Percentiles rank a stretch among this genome's conserved stretches.
phyloP scores from a whole-genome alignment of 2,113 vertebrate species.

The Notarius quadriscutis region DNA sequence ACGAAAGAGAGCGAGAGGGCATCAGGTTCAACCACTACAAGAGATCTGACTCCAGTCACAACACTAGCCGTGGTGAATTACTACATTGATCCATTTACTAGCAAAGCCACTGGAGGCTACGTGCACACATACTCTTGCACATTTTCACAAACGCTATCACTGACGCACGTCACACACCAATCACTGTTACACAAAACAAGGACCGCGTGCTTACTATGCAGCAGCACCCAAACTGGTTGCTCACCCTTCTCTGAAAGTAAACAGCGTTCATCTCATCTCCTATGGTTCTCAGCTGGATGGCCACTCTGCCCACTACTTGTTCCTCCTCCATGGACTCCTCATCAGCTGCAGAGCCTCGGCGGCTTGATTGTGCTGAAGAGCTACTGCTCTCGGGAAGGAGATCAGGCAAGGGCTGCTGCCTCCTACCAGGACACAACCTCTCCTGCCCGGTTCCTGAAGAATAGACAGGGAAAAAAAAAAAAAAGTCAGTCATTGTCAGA shows the following conservation, averaged over 20 bases:
- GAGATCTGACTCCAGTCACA: constrained; percentile 58
- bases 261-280: constrained; percentile 69
- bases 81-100: constrained; percentile 56
- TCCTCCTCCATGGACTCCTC: constrained; percentile 49
- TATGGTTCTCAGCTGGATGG: constrained; percentile 65
- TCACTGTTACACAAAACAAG: constrained; percentile 9
- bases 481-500: neutral
- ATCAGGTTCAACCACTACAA: constrained; percentile 55
- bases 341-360: constrained; percentile 34
- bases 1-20: constrained; percentile 8
- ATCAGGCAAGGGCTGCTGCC: constrained; percentile 55
- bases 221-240: neutral
- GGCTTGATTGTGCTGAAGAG: constrained; percentile 35
- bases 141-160: constrained; percentile 35
- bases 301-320: constrained; percentile 60
- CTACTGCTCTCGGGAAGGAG: constrained; percentile 59
- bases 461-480: constrained; percentile 1
- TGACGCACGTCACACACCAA: constrained; percentile 12
- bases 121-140: constrained; percentile 14
- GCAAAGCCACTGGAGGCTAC: constrained; percentile 32
- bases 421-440: constrained; percentile 15
- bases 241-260: constrained; percentile 68
- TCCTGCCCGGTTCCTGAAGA: constrained; percentile 42
- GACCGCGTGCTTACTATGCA: neutral
- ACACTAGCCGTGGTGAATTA: constrained; percentile 44